Base-by-base conservation (phyloP, 2,113 vertebrate genomes). In the Asarcornis scutulata region DNA sequence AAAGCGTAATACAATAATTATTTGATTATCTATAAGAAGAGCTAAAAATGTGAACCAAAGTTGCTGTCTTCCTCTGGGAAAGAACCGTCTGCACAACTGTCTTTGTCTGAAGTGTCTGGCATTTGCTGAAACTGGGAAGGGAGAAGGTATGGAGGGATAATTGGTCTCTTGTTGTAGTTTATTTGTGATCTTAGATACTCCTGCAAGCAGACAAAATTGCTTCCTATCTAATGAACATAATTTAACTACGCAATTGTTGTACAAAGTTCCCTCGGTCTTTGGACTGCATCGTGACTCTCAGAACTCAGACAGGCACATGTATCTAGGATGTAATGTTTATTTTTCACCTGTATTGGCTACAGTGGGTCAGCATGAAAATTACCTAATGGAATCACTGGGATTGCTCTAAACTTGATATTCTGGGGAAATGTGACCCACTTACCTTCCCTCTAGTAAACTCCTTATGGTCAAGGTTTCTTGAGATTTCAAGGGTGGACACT, bases 1-100 rank as follows among this genome's bases (percentile, higher is more conserved):
- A 89, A 97, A 91, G 46, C 1, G 3, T 85, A 96, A 95, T 94
- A 62, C 60, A 90, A 86, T 96, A 83, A 81, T 95, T 95, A 94
- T 89, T 92, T 95, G 91, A 96, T 91, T 96, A 79, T 63, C 62
- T 85, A 31, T 80, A 90, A 81, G 81, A 91, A 93, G 26, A 93
- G 11, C 40, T 88, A 68, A 95, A 93, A 29, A 83, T 1, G 10
- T 77, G 62, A 92, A 80, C 31, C 64, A 52, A 93, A 94, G 59
- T 67, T 79, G 15, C 44, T 36, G 40, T 80, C 44, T 81, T 94
- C 67, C 73, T 89, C 32, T 93, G 50, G 66, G 74, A 88, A 91
- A 94, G 34, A 56, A 75, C 42, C 66, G 16, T 55, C 36, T 78
- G 34, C 44, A 50, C 16, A 83, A 66, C 25, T 76, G 53, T 16